A percentile compares a stretch with the other conserved stretches of the same genome.
Evolutionary conservation across 2,888 invertebrate genomes (phyloP).

Genomic region (Pediacus dermestoides): DNA sequence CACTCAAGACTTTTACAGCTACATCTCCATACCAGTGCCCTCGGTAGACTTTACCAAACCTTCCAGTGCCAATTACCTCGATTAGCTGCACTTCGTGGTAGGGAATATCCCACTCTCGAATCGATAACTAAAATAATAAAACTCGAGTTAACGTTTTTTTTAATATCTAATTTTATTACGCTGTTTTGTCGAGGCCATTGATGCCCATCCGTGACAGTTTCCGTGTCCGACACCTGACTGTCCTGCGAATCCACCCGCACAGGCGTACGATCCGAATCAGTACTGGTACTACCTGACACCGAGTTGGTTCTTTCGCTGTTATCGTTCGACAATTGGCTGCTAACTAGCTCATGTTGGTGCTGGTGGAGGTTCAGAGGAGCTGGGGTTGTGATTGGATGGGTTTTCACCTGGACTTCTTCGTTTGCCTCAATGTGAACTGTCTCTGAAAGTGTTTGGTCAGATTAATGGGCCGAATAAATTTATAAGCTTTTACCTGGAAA

Average conservation of each 20-base stretch:
- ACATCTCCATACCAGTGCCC: conserved; percentile 98
- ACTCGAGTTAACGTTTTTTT: neutral
- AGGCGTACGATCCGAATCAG: conserved; percentile 79
- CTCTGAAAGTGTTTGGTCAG: no score
- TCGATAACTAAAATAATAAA: conserved; percentile 62
- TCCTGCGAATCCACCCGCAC: conserved; percentile 81
- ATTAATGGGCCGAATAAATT: no score
- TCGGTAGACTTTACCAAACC: conserved; percentile 91
- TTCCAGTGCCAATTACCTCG: conserved; percentile 85
- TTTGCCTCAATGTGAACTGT: conserved; percentile 47
- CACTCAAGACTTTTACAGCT: conserved; percentile 92
- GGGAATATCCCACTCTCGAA: conserved; percentile 98
- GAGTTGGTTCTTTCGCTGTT: conserved; percentile 65
- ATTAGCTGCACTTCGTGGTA: conserved; percentile 86
- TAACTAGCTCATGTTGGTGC: conserved; percentile 50
- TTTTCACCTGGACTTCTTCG: conserved; percentile 55
- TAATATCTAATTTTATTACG: conserved; percentile 48
- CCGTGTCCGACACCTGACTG: conserved; percentile 67
- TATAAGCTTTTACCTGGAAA: conserved; percentile 71
- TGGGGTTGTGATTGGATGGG: conserved; percentile 44
- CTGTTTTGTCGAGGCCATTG: conserved; percentile 80
- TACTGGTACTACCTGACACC: conserved; percentile 68
- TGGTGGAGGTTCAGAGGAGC: conserved; percentile 33
- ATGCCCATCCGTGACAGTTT: conserved; percentile 52
- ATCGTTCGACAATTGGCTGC: conserved; percentile 64